Base-by-base conservation (phyloP, 2,888 invertebrate species). In the Siphonodentalium dalli region DNA sequence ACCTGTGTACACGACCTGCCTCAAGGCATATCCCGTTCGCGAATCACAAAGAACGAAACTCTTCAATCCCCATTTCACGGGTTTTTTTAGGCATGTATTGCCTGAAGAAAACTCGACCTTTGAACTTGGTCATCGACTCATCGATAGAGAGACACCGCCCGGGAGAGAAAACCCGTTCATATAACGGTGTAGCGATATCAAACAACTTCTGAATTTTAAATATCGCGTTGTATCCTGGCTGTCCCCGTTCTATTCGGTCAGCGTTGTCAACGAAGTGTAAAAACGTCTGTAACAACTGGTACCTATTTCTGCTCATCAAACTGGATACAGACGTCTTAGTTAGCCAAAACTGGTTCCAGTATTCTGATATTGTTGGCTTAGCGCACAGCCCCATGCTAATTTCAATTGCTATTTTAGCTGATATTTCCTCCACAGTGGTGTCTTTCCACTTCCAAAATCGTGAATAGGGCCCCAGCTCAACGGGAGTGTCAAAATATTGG, bases 31-130 rank as follows among this genome's bases (percentile, higher is more conserved):
- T 9, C 54, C 43, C 2, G 54, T 48, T 15, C 43, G 37, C 11
- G 47, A 48, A 33, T 48, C 48, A 26, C 37, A 34, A 9, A 48
- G 26, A n/a, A 29, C 43, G 45, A 54, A 54, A n/a, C 38, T 48
- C 21, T 54, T 54, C 3, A 48, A 37, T 13, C 47, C 53, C 53
- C 41, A 53, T 23, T 48, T 42, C 3, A 44, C 18, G 15, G 56
- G 59, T 24, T 59, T n/a, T 59, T 31, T 45, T 23, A 18, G 58
- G 58, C 13, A 61, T 5, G 35, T 61, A 61, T 24, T 59, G 59
- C 21, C 43, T 43, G 29, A 51, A 51, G 24, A 33, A n/a, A 18
- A 61, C 3, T 11, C 55, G 35, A 1, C 58, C 58, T 41, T 56
- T 62, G 62, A 62, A 59, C 20, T 51, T 52, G 7, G 55, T 42